These are phyloP conservation scores for Rhagophthalmus giganteus DNA, from an alignment of 2,888 invertebrate species.

Conservation along the genomic window DNA sequence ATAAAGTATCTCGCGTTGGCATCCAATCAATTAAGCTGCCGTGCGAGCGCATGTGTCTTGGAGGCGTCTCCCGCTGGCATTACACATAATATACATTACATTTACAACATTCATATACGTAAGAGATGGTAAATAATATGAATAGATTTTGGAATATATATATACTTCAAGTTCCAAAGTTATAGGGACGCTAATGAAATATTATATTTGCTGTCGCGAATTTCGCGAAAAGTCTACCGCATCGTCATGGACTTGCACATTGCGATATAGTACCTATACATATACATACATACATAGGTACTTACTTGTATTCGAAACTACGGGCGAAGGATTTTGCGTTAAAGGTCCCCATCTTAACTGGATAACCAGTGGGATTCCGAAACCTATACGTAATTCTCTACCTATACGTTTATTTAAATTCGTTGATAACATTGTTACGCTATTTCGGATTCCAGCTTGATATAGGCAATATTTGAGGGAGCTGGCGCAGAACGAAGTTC, in stretches of 20 bases:
- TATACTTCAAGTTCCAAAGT: constrained; percentile 15
- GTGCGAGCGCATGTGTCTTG: constrained; percentile 37
- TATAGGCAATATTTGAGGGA: constrained; percentile 26
- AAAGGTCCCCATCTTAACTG: constrained; percentile 13
- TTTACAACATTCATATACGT: constrained; percentile 8
- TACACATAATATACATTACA: constrained; percentile 38
- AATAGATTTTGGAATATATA: too few species aligned
- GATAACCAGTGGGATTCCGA: constrained; percentile 11
- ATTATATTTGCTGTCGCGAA: too few species aligned
- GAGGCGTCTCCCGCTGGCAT: constrained; percentile 26
- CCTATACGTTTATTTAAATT: constrained; percentile 24
- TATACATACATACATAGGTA: neutral
- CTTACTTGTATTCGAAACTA: neutral
- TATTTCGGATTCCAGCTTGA: constrained; percentile 29
- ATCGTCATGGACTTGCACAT: too few species aligned
- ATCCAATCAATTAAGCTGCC: constrained; percentile 41
- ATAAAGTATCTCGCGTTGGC: constrained; percentile 40
- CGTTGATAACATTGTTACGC: constrained; percentile 29
- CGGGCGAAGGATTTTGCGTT: constrained; percentile 7
- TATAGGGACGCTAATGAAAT: too few species aligned
- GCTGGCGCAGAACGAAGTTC: constrained; percentile 27
- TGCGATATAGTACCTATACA: neutral
- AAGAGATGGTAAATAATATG: neutral
- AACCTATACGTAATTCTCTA: constrained; percentile 13
- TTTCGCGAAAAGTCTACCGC: too few species aligned